Percentiles rank a stretch among this genome's conserved stretches.
Conservation (phyloP, 2,113 vertebrate genomes). For the Neogale vison region DNA sequence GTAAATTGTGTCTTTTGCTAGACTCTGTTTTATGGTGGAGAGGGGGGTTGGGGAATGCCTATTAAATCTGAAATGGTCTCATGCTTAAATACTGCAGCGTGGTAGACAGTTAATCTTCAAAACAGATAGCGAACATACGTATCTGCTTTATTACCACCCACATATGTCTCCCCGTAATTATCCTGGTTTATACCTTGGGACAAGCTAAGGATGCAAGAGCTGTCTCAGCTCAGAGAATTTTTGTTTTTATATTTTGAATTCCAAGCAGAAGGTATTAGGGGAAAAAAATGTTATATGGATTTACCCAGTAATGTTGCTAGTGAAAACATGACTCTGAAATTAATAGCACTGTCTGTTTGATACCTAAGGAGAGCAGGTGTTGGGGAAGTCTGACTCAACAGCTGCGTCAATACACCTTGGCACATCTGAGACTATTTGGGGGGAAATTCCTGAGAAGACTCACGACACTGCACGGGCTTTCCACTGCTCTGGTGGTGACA, state of each 20-base stretch:
- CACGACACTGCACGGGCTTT: accelerated
- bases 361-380: constrained; percentile 31
- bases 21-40: constrained; percentile 65
- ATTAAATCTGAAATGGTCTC: constrained; percentile 69
- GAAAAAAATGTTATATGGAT: neutral
- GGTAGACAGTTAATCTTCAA: constrained; percentile 81
- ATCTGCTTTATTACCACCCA: constrained; percentile 72
- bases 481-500: neutral
- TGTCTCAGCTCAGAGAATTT: neutral
- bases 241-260: neutral
- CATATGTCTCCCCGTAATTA: constrained; percentile 78
- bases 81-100: constrained; percentile 70
- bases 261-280: constrained; percentile 29
- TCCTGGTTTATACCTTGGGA: constrained; percentile 68
- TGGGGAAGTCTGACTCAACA: neutral
- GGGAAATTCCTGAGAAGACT: neutral
- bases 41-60: neutral
- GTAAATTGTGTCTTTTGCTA: constrained; percentile 64
- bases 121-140: constrained; percentile 64
- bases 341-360: neutral
- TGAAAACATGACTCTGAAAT: constrained; percentile 45
- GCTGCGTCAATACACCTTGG: constrained; percentile 38
- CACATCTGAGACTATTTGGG: neutral
- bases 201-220: constrained; percentile 59
- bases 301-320: neutral